These are phyloP conservation scores for Ailurus styani DNA, from an alignment of 2,113 vertebrate species.

Conservation along the genomic window DNA sequence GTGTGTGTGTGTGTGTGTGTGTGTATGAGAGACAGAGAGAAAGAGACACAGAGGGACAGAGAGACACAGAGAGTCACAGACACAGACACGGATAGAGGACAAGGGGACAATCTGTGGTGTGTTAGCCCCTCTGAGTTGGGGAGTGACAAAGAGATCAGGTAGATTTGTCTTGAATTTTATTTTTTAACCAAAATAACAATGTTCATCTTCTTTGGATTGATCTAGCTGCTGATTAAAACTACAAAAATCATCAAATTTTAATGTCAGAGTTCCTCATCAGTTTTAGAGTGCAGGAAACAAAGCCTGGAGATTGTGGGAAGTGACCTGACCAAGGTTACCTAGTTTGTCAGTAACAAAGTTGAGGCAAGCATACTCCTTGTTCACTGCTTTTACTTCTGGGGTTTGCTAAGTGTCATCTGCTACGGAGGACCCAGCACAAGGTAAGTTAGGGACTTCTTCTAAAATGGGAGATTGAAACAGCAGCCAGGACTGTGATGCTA, in stretches of 20 bases:
- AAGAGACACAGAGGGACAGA: not conserved
- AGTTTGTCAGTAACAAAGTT: not conserved
- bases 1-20: not conserved
- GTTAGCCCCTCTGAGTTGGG: not conserved
- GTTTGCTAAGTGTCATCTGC: not conserved
- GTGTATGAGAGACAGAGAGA: not conserved
- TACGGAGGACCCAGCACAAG: not conserved
- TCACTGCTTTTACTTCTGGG: not conserved
- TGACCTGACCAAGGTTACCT: not conserved
- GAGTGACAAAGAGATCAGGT: not conserved
- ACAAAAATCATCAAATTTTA: not conserved
- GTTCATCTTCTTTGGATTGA: not conserved
- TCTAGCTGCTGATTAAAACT: not conserved
- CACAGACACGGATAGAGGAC: not conserved
- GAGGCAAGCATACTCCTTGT: not conserved
- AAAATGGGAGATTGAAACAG: not conserved
- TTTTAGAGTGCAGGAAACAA: not conserved
- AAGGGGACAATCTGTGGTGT: not conserved
- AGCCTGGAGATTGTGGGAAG: not conserved
- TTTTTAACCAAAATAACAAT: not conserved
- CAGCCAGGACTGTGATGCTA: not conserved
- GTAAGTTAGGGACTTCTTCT: not conserved
- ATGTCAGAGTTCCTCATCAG: not conserved
- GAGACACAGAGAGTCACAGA: not conserved
- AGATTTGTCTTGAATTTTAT: not conserved